Conservation (phyloP, 2,113 vertebrate genomes). For the Scopus umbretta region DNA sequence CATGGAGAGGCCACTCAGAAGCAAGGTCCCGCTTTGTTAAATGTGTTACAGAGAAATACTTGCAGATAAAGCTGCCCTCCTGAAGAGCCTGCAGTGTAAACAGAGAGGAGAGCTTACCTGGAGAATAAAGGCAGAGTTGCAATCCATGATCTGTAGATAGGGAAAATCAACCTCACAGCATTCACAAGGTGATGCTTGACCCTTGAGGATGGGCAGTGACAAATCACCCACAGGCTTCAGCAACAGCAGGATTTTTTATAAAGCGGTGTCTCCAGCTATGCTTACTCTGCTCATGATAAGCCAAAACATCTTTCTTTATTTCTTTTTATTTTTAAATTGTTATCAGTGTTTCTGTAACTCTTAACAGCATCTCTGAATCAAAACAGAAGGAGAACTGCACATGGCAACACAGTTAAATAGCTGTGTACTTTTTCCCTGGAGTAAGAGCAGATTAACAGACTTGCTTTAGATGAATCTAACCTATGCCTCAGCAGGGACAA, state of each 20-base stretch:
- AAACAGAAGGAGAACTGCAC: neutral
- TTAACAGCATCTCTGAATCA: neutral
- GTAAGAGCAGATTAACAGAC: neutral
- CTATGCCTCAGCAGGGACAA: neutral
- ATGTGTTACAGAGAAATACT: neutral
- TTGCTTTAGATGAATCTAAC: neutral
- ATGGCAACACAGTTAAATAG: neutral
- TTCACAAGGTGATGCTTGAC: neutral
- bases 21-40: neutral
- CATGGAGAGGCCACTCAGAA: neutral
- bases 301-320: accelerated
- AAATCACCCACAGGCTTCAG: neutral
- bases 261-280: neutral
- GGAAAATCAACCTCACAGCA: neutral
- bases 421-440: neutral
- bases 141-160: accelerated
- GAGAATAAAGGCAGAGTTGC: neutral
- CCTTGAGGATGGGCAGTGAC: neutral
- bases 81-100: neutral
- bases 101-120: neutral
- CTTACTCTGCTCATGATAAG: neutral
- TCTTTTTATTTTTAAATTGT: neutral
- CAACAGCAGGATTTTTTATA: neutral
- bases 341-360: neutral
- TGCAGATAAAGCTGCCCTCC: neutral